Base-by-base conservation (phyloP, 2,113 vertebrate species). In the Micronycteris hirsuta region DNA sequence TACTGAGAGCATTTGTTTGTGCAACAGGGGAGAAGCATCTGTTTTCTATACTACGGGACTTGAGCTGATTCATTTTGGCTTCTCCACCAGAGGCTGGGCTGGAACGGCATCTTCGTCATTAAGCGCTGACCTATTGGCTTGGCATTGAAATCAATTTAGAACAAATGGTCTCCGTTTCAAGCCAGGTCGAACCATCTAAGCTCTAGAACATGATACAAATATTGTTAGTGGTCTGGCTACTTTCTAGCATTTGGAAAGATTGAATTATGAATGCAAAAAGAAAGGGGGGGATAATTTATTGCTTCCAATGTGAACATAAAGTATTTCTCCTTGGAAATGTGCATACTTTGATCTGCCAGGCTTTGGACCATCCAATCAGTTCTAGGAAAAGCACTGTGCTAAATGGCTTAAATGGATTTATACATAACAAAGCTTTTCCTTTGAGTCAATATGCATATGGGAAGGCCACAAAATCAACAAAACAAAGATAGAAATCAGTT, bases 51-150 rank as follows among this genome's bases (percentile, higher is more conserved):
- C 93, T 67, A 58, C 63, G 89, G 43, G 49, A 95, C 89, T 96
- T 93, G 95, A 95, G 93, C 88, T 97, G 95, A 97, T 97, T 97
- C 97, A 96, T 95, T 89, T 92, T 98, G 96, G 95, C 95, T 98
- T 97, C 96, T 96, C 86, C 86, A 95, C 80, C 74, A 96, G 94
- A 95, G 94, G 91, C 3, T 81, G 87, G 86, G 58, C 22, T 98
- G 92, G 63, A 98, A 93, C 94, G 93, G 78, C 22, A 81, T 97
- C 82, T 98, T 98, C 97, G 80, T 97, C 93, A 97, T 97, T 97
- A 97, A 97, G 83, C 92, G 87, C 47, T 98, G 97, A 98, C 76
- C 94, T 97, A 94, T 97, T 93, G 96, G 94, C 92, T 97, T 96
- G 97, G 67, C 87, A 95, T 26, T 76, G 96, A 97, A 97, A 97